Percentiles rank a stretch among this genome's conserved stretches.
phyloP scores from a whole-genome alignment of 2,888 invertebrate species.

The Netelia fuscicornis region DNA sequence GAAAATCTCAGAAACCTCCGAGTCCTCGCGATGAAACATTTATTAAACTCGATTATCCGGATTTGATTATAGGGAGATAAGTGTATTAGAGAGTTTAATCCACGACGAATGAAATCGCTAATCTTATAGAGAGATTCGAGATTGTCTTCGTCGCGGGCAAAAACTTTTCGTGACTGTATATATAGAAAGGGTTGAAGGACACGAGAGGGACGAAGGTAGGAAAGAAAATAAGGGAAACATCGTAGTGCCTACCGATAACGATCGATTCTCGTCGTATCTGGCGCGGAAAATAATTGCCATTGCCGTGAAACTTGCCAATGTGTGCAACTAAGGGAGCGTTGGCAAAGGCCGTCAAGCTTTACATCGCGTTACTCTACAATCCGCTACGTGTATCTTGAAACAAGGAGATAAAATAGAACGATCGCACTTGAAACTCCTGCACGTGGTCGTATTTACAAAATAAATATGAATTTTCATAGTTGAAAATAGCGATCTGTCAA shows the following conservation, averaged over 20 bases:
- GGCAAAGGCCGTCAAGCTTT: slow-evolving; percentile 14
- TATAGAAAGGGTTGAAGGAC: slow-evolving; percentile 7
- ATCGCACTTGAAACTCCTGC: slow-evolving; percentile 53
- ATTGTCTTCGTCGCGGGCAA: no score
- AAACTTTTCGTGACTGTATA: no score
- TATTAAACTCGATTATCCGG: slow-evolving; percentile 10
- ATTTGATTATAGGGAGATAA: neutral
- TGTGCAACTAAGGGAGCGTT: slow-evolving; percentile 44
- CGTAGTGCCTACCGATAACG: slow-evolving; percentile 47
- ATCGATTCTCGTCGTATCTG: slow-evolving; percentile 77
- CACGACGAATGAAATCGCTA: neutral
- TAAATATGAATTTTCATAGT: neutral
- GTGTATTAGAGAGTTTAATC: neutral
- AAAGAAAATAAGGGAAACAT: slow-evolving; percentile 13
- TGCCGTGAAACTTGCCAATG: slow-evolving; percentile 71
- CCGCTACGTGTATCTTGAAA: neutral
- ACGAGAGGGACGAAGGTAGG: slow-evolving; percentile 1
- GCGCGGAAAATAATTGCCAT: slow-evolving; percentile 77
- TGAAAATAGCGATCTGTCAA: neutral
- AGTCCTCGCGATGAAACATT: neutral
- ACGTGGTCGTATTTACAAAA: neutral
- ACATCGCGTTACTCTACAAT: neutral
- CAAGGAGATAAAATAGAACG: slow-evolving; percentile 6
- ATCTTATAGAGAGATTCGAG: no score
- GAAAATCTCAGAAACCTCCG: neutral